Evolutionary conservation across 2,797 vertebrate genomes (phyloP), one percentile per base, ranked within the genome.

Genomic region (Enteromius paludinosus): DNA sequence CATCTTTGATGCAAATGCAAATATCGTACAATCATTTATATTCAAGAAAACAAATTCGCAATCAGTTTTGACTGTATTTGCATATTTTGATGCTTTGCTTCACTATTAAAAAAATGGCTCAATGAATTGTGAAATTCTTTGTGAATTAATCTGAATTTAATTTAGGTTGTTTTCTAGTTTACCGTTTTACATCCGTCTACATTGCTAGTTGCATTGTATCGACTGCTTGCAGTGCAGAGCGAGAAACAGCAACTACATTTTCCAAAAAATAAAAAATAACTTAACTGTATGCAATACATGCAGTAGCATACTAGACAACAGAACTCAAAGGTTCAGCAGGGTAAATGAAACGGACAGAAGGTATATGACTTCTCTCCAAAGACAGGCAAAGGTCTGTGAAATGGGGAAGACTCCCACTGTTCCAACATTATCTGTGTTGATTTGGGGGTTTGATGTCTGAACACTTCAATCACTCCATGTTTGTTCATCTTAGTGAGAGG

Each of bases 401-500:
- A n/a, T 66, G 41, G 62, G 18, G 10, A 43, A 43, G 23, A 65
- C 33, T 10, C 35, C 49, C 64, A 45, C 71, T 30, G 72, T 76
- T 74, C 28, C 62, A 47, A 83, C 73, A 77, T 59, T 33, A 35
- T 69, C 73, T 38, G 52, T 83, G 52, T 77, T 83, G 38, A 77
- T 77, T 83, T 69, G 35, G 5, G 52, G 81, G 35, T 69, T 61
- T 69, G 52, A 77, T 77, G 38, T 69, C 64, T 76, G 65, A 77
- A n/a, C 49, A 49, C 73, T 70, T 83, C 65, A 77, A 77, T 83
- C 73, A 77, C 28, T 30, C 18, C 20, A 10, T 77, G 81, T 83
- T 77, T 77, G 64, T 61, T 49, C 81, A 35, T 23, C 38, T 59
- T 20, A 43, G 43, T 18, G 52, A 68, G n/a, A 4, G 18, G 5